Base-by-base conservation (phyloP, 2,113 vertebrate species). In the Sapayoa aenigma region DNA sequence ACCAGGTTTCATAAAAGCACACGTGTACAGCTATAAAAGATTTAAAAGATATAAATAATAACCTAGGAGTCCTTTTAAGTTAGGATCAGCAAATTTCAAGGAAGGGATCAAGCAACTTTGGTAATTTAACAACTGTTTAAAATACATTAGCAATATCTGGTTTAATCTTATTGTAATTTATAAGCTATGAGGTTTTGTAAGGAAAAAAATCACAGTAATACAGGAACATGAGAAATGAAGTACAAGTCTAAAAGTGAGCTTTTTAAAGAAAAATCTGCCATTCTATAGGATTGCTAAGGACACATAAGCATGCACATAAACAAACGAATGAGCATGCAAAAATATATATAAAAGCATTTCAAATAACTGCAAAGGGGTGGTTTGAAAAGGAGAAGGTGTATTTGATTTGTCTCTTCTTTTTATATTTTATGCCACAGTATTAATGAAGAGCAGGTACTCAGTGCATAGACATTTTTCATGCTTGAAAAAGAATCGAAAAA, bases 51-150 rank as follows among this genome's bases (percentile, higher is more conserved):
- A 96, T 83, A 96, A 96, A 96, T 95, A 97, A 97, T 95, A 97
- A 95, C 92, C 89, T 93, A 89, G 93, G 87, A 94, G 92, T 76
- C 73, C 92, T 97, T 97, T 97, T 92, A 94, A 96, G 94, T 93
- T 93, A 83, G 91, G 79, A 96, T 97, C 96, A 97, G 97, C 97
- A 98, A 94, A 96, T 97, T 97, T 96, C 96, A 96, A 95, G 87
- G 91, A 95, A 56, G 25, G 93, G 95, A 96, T 97, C 96, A 97
- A 95, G 91, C 95, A 97, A 95, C 87, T 96, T 58, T 77, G 56
- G 95, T 94, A 94, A 98, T 97, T 96, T 92, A 97, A 96, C 79
- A 74, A 97, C 91, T 93, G 74, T 96, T 97, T 96, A 97, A 98
- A 97, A 96, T 96, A 96, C 90, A 95, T 96, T 96, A 93, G 72